These are phyloP conservation scores for Limnephilus marmoratus DNA, from an alignment of 2,888 invertebrate genomes.

Conservation along the genomic window DNA sequence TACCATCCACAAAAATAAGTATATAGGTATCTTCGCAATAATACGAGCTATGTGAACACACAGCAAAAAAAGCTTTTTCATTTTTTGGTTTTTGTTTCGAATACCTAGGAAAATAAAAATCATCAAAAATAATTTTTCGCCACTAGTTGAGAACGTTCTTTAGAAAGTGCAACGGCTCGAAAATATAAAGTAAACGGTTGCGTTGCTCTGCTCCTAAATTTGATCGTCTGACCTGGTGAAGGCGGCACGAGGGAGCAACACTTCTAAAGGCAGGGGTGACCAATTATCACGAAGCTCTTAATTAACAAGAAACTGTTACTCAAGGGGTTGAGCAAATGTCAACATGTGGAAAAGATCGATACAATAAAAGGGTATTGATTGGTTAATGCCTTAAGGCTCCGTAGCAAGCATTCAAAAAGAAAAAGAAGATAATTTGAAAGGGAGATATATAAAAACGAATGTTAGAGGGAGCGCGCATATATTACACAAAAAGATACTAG, in stretches of 20 bases:
- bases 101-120: too few relatives aligned
- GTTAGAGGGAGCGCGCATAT: too few relatives aligned
- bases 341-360: neutral
- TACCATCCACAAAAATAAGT: too few relatives aligned
- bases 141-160: neutral
- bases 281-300: neutral
- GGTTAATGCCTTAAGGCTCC: neutral
- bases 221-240: neutral
- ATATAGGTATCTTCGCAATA: too few relatives aligned
- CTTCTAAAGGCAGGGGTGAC: constrained; percentile 4
- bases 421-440: too few relatives aligned
- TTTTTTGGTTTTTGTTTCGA: too few relatives aligned
- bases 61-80: too few relatives aligned
- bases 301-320: neutral
- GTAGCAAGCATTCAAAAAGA: too few relatives aligned
- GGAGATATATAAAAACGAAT: too few relatives aligned
- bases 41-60: too few relatives aligned
- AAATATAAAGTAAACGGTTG: neutral
- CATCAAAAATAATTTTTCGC: neutral
- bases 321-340: neutral
- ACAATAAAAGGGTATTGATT: neutral
- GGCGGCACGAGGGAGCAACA: neutral
- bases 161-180: constrained; percentile 12
- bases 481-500: too few relatives aligned
- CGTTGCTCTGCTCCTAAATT: neutral